Percentiles rank a stretch among this genome's conserved stretches.
Conservation (phyloP, 2,888 invertebrate genomes). For the Gonocerus acuteangulatus region DNA sequence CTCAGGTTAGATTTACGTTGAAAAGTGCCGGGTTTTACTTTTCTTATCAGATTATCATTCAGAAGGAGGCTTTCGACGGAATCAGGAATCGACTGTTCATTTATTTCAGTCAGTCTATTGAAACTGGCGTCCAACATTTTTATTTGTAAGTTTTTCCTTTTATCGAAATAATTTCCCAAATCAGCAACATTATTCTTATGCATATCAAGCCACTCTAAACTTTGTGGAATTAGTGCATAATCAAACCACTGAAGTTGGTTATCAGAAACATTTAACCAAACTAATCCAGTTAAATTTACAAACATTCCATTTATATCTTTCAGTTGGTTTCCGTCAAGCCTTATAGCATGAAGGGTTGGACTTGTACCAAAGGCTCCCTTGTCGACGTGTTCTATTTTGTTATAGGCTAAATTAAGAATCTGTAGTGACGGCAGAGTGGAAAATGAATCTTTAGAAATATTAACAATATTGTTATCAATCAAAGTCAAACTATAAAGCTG, state of each 20-base stretch:
- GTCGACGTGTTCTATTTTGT: conserved; percentile 78
- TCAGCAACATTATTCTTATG: conserved; percentile 84
- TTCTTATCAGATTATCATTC: conserved; percentile 77
- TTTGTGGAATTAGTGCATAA: conserved; percentile 82
- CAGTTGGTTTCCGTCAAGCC: conserved; percentile 79
- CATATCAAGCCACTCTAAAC: conserved; percentile 82
- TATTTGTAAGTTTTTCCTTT: conserved; percentile 65
- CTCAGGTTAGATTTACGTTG: conserved; percentile 74
- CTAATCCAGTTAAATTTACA: conserved; percentile 69
- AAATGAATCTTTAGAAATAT: conserved; percentile 75
- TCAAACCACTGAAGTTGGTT: conserved; percentile 90
- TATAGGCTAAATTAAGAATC: conserved; percentile 80
- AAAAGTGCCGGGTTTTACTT: conserved; percentile 77
- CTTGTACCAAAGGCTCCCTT: conserved; percentile 76
- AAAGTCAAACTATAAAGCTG: conserved; percentile 79
- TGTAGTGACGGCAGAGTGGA: conserved; percentile 75
- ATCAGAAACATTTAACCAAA: conserved; percentile 83
- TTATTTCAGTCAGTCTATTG: conserved; percentile 75
- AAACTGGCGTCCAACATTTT: conserved; percentile 84
- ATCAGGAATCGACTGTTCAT: conserved; percentile 75
- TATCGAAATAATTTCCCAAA: conserved; percentile 78
- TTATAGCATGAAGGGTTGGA: conserved; percentile 72
- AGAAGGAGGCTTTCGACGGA: conserved; percentile 80
- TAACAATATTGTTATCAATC: conserved; percentile 83
- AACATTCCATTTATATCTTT: conserved; percentile 88